Percentiles rank a stretch among this genome's conserved stretches.
These are phyloP conservation scores for Ciconia maguari DNA, from an alignment of 2,113 vertebrate species.

Conservation along the genomic window DNA sequence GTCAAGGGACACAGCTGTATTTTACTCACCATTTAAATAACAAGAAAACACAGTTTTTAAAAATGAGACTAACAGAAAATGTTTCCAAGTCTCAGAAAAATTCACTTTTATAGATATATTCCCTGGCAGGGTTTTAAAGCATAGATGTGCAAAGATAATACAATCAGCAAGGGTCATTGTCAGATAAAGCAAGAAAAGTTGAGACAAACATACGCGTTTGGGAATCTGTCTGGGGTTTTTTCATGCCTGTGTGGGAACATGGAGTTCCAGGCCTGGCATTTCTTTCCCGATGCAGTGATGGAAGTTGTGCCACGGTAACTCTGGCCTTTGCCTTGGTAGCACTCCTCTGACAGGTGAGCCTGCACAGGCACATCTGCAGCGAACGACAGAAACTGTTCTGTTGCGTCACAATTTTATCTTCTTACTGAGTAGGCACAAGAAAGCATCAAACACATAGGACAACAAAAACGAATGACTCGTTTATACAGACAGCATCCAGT, in stretches of 20 bases:
- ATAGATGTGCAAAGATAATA: neutral
- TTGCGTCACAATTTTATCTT: neutral
- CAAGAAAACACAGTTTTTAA: neutral
- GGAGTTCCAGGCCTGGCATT: constrained; percentile 88
- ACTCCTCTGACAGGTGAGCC: constrained; percentile 76
- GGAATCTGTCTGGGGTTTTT: constrained; percentile 79
- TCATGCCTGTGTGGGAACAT: constrained; percentile 82
- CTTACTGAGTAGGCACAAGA: neutral
- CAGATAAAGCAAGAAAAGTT: neutral
- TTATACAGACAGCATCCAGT: neutral
- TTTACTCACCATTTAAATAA: neutral
- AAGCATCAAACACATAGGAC: neutral
- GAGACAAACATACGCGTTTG: constrained; percentile 76
- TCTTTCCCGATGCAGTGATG: constrained; percentile 85
- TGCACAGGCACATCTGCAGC: neutral
- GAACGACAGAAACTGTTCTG: neutral
- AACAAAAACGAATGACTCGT: fast-evolving
- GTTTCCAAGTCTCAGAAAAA: neutral
- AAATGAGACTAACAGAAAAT: neutral
- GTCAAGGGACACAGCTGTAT: neutral
- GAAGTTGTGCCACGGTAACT: constrained; percentile 85
- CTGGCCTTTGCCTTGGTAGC: constrained; percentile 80
- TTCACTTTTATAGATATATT: neutral
- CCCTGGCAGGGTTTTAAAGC: neutral
- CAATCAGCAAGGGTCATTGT: neutral